Conservation (phyloP, 92 coral and sea anemone genomes). For the Epizoanthus illoricatus region DNA sequence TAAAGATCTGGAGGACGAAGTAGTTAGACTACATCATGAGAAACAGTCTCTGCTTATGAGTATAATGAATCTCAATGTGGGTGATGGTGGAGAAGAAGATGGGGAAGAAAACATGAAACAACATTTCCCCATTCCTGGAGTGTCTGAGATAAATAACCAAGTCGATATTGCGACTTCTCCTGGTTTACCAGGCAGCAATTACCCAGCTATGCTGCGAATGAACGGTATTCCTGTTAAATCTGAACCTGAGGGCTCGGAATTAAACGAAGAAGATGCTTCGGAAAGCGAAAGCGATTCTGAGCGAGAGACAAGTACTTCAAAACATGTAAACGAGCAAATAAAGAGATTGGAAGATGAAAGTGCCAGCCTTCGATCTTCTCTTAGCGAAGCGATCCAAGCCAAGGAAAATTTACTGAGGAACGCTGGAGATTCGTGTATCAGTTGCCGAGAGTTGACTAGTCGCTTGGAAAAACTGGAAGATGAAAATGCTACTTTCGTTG, state of each 20-base stretch:
- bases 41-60: conserved; percentile 79
- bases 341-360: conserved; percentile 62
- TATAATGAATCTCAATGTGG: conserved; percentile 67
- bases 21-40: conserved; percentile 79
- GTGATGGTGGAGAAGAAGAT: conserved; percentile 54
- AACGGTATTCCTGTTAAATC: conserved; percentile 20
- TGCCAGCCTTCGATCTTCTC: conserved; percentile 51
- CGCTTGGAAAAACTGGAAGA: conserved; percentile 62
- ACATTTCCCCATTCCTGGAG: conserved; percentile 13
- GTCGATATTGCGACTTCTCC: not conserved
- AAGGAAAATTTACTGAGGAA: conserved; percentile 52
- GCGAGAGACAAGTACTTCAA: conserved; percentile 35
- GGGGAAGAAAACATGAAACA: conserved; percentile 48
- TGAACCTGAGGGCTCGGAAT: conserved; percentile 51
- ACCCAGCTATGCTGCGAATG: not conserved
- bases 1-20: conserved; percentile 83
- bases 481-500: conserved; percentile 43
- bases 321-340: conserved; percentile 39
- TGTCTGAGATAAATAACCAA: not conserved
- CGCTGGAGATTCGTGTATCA: conserved; percentile 53
- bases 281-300: conserved; percentile 58
- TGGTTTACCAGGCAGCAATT: not conserved
- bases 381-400: conserved; percentile 58
- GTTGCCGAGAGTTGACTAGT: conserved; percentile 47
- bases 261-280: conserved; percentile 51